Evolutionary conservation across 2,888 invertebrate genomes (phyloP).

Genomic region (Caenorhabditis japonica): DNA sequence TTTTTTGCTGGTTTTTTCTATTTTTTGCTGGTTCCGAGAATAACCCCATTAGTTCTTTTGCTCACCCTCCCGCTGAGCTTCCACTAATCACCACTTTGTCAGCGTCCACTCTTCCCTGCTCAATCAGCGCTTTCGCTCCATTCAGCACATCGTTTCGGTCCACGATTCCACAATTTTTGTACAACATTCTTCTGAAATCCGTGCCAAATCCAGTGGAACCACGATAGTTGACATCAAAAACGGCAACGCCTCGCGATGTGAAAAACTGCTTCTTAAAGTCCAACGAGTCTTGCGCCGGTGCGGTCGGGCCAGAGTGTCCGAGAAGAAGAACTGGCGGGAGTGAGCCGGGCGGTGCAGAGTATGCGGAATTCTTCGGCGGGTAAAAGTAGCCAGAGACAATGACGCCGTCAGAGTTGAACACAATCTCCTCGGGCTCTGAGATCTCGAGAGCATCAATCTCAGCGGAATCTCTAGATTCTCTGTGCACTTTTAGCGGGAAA

Average conservation of each 20-base stretch:
- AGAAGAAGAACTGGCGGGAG: constrained; percentile 78
- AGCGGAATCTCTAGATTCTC: constrained; percentile 49
- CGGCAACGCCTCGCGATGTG: constrained; percentile 77
- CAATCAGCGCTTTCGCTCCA: constrained; percentile 77
- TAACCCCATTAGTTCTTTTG: too few species aligned
- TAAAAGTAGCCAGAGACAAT: constrained; percentile 71
- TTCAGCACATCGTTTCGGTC: constrained; percentile 78
- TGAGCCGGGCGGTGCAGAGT: constrained; percentile 67
- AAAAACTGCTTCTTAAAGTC: constrained; percentile 77
- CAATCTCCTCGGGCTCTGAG: constrained; percentile 77
- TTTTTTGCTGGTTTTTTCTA: too few species aligned
- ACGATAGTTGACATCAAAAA: constrained; percentile 79
- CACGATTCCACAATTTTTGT: constrained; percentile 77
- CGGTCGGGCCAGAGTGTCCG: constrained; percentile 79
- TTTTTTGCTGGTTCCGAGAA: too few species aligned
- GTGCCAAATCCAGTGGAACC: constrained; percentile 79
- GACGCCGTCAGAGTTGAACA: constrained; percentile 69
- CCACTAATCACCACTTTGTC: constrained; percentile 78
- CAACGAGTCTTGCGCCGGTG: constrained; percentile 70
- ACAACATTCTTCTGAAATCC: constrained; percentile 76
- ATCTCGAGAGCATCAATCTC: constrained; percentile 72
- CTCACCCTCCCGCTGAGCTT: constrained; percentile 75
- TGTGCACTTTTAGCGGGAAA: constrained; percentile 37
- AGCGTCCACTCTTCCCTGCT: constrained; percentile 74
- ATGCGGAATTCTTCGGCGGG: constrained; percentile 78